These are phyloP conservation scores for Microplitis manilae DNA, from an alignment of 2,888 invertebrate species.

Conservation along the genomic window DNA sequence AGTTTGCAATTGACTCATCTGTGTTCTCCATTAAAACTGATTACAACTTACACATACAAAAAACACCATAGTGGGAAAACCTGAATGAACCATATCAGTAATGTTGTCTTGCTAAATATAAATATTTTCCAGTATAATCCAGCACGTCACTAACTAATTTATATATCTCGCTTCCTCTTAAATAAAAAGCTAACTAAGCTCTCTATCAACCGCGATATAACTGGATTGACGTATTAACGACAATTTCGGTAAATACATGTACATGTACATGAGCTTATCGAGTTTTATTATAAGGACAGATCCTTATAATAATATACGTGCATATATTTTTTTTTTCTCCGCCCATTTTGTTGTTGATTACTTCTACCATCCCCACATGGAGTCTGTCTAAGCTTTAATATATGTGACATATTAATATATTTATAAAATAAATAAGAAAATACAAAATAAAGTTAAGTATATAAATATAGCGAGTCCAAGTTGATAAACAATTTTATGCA, in stretches of 20 bases:
- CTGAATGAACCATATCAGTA: slow-evolving; percentile 19
- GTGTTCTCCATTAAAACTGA: slow-evolving; percentile 7
- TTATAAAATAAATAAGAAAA: not conserved
- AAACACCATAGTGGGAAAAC: slow-evolving; percentile 13
- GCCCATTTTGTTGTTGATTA: not conserved
- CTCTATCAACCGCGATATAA: not conserved
- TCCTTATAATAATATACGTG: not conserved
- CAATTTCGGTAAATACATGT: not conserved
- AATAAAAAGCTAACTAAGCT: not conserved
- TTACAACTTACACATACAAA: not conserved
- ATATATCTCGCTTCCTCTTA: not conserved
- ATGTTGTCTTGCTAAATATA: not conserved
- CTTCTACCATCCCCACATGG: not conserved
- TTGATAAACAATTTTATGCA: slow-evolving; percentile 37
- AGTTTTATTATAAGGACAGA: not conserved
- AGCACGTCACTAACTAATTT: not conserved
- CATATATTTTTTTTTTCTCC: not conserved
- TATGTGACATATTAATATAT: not conserved
- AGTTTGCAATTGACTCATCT: slow-evolving; percentile 21
- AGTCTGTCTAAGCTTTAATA: not conserved
- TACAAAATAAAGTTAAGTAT: not conserved
- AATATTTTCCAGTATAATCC: not conserved
- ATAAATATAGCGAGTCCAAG: slow-evolving; percentile 21
- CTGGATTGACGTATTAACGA: not conserved
- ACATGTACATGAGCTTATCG: not conserved